These are phyloP conservation scores for Carposina sasakii DNA, from an alignment of 1,140 invertebrate genomes.

Conservation along the genomic window DNA sequence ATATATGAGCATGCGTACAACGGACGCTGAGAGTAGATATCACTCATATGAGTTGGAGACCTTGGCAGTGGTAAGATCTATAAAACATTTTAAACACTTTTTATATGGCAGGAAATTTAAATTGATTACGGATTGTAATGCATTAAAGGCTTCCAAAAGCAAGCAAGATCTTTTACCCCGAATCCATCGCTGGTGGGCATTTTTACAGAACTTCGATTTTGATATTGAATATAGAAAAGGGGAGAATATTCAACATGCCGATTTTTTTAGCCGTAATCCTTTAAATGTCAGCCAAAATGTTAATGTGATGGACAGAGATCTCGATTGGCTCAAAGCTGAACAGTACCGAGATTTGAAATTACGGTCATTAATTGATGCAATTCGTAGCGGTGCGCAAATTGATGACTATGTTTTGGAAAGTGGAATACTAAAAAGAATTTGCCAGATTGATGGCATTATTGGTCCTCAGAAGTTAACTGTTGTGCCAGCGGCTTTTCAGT, in stretches of 20 bases:
- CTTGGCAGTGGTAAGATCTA: conserved; percentile 42
- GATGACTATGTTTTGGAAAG: conserved; percentile 4
- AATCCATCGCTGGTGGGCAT: conserved; percentile 36
- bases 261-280: conserved; percentile 9
- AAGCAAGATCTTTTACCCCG: conserved; percentile 31
- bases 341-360: conserved; percentile 16
- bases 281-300: conserved; percentile 5
- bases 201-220: conserved; percentile 38
- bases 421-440: background rate
- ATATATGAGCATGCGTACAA: conserved; percentile 18
- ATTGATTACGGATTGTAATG: conserved; percentile 26
- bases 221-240: conserved; percentile 9
- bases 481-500: conserved; percentile 14
- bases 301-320: conserved; percentile 7
- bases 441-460: background rate
- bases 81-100: conserved; percentile 31
- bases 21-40: conserved; percentile 39
- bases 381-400: conserved; percentile 8
- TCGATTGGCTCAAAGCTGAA: conserved; percentile 18
- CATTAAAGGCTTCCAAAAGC: conserved; percentile 19
- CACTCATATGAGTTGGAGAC: conserved; percentile 55
- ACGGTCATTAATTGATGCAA: conserved; percentile 6
- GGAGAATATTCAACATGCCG: conserved; percentile 10
- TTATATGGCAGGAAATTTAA: conserved; percentile 24
- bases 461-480: background rate